These are phyloP conservation scores for Reticulitermes lucifugus DNA, from an alignment of 2,888 invertebrate species.

Conservation along the genomic window DNA sequence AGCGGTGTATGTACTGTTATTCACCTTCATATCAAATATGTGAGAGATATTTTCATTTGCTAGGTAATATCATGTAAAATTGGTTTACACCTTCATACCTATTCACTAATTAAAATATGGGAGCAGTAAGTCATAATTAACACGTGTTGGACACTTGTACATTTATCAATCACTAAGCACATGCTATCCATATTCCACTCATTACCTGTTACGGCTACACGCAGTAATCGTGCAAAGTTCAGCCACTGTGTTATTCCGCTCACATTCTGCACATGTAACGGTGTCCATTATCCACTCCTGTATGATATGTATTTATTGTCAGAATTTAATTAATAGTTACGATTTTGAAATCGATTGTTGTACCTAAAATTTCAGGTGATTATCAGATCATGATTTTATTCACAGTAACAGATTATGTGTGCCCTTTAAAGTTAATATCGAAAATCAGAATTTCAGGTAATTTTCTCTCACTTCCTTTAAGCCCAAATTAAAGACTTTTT, in stretches of 20 bases:
- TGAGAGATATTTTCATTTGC: not conserved
- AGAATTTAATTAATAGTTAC: not conserved
- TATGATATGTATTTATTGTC: not conserved
- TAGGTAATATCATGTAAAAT: conserved; percentile 2
- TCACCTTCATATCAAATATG: too few relatives aligned
- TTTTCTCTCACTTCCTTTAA: too few relatives aligned
- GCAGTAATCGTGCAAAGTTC: not conserved
- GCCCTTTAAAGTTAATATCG: too few relatives aligned
- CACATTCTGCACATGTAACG: not conserved
- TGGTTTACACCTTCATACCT: conserved; percentile 19
- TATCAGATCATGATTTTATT: too few relatives aligned
- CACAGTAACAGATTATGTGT: too few relatives aligned
- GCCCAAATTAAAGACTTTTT: too few relatives aligned
- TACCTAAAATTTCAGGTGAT: too few relatives aligned
- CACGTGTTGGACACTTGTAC: conserved; percentile 45
- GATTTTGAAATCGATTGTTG: not conserved
- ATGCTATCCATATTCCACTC: conserved; percentile 33
- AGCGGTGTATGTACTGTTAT: too few relatives aligned
- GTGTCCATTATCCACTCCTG: not conserved
- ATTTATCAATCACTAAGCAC: conserved; percentile 43
- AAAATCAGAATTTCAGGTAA: too few relatives aligned
- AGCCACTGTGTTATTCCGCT: not conserved
- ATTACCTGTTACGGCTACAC: not conserved
- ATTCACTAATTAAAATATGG: conserved; percentile 47
- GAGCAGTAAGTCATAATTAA: conserved; percentile 46